Evolutionary conservation across 1,140 invertebrate genomes (phyloP).

Genomic region (Lineus longissimus): DNA sequence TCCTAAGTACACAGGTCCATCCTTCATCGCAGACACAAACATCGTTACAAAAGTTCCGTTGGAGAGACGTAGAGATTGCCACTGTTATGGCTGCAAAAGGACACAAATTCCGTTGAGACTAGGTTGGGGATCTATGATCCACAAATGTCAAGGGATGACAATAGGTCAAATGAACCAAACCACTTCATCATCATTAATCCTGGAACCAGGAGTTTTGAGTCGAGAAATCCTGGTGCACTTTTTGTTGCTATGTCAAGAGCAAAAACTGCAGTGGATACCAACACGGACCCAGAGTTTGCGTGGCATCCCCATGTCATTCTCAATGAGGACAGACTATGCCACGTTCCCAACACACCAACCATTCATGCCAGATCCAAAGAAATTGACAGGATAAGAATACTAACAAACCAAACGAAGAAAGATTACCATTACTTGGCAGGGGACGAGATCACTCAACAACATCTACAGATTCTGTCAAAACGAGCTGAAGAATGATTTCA

Average conservation of each 20-base stretch:
- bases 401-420: neutral
- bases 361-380: neutral
- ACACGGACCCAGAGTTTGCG: slow-evolving; percentile 22
- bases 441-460: no score
- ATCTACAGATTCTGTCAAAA: no score
- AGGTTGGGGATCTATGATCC: slow-evolving; percentile 24
- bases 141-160: slow-evolving; percentile 27
- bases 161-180: slow-evolving; percentile 19
- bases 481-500: no score
- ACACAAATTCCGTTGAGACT: slow-evolving; percentile 25
- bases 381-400: neutral
- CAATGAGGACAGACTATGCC: slow-evolving; percentile 21
- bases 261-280: slow-evolving; percentile 19
- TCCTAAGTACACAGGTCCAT: neutral
- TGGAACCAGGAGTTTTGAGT: slow-evolving; percentile 21
- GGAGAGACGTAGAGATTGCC: neutral
- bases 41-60: neutral
- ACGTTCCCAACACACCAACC: neutral
- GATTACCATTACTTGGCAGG: neutral
- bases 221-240: slow-evolving; percentile 23
- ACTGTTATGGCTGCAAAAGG: slow-evolving; percentile 18
- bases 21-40: neutral
- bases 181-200: slow-evolving; percentile 23
- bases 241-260: slow-evolving; percentile 26
- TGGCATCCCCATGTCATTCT: slow-evolving; percentile 24